Base-by-base conservation (phyloP, 2,888 invertebrate species). In the Phyto melanocephala region DNA sequence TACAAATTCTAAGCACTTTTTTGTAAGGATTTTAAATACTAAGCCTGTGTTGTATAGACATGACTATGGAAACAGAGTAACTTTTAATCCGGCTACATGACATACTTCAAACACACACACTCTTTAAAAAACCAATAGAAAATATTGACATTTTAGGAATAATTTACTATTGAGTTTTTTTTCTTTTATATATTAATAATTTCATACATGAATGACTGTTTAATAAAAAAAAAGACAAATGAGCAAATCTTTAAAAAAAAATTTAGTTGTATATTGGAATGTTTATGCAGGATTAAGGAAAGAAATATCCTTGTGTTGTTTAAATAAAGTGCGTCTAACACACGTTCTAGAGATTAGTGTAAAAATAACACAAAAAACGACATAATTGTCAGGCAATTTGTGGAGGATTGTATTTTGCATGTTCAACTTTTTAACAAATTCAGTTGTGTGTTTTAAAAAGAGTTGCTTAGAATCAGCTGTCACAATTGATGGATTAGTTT, bases 321-420 rank as follows among this genome's bases (percentile, higher is more conserved):
- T 17, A 42, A 67, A 22, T 33, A 50, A 71, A 82, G 82, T 76
- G 67, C 67, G 82, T 71, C 35, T 40, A 82, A 79, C 79, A 79
- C 82, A 82, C 82, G 82, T 79, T 76, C 67, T 50, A n/a, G 5
- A 47, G 75, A 82, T 82, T 79, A 56, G 22, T 5, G 28, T 15
- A 45, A 45, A 22, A 65, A 37, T 15, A 58, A 65, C 47, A 58
- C 24, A 37, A 42, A 67, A 52, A 22, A 45, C 47, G 17, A 35
- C 17, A 68, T 76, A 79, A 82, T 82, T 79, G 79, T 33, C 81
- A 63, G 45, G 52, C 70, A 58, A 65, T 70, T 52, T 45, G 10
- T 58, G 50, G 20, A 22, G 58, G n/a, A 37, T 42, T 68, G 28
- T 47, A 52, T 58, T 72, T 10, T 56, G 17, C 28, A 17, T 63